phyloP scores from a whole-genome alignment of 2,888 invertebrate species.

The Tolmerus cingulatus region DNA sequence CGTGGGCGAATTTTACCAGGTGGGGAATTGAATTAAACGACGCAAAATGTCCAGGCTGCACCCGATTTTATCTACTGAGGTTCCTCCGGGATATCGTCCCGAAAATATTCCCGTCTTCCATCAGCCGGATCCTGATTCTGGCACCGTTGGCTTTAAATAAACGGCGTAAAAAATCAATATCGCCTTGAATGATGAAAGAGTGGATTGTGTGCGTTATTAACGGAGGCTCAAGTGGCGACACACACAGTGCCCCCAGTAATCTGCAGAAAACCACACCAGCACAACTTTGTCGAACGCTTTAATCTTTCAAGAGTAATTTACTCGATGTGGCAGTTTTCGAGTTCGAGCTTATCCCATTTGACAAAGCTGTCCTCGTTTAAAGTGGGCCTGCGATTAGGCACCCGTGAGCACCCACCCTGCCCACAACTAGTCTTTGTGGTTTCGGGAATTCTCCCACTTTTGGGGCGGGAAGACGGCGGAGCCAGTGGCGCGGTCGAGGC shows the following conservation, averaged over 20 bases:
- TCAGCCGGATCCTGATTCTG: background rate
- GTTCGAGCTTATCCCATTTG: conserved; percentile 23
- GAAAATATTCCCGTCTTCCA: background rate
- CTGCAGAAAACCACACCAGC: conserved; percentile 23
- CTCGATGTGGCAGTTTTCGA: conserved; percentile 20
- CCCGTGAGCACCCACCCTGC: background rate
- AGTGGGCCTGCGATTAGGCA: background rate
- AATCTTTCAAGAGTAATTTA: conserved; percentile 24
- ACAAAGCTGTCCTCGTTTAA: conserved; percentile 25
- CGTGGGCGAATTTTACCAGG: background rate
- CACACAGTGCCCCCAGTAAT: background rate
- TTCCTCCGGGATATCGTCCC: background rate
- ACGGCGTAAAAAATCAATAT: background rate
- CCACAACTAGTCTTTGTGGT: background rate
- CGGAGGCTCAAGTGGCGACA: background rate
- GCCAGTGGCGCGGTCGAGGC: too few relatives aligned
- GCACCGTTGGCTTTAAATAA: background rate
- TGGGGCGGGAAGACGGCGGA: background rate
- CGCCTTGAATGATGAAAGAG: background rate
- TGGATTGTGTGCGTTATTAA: conserved; percentile 4
- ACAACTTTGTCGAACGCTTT: background rate
- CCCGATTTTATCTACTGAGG: background rate
- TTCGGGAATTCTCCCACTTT: background rate
- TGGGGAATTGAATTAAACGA: background rate
- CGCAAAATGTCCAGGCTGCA: background rate